phyloP scores from a whole-genome alignment of 30 jellyfish, hydroid and myxozoan genomes.

The Euphysa ruthae region DNA sequence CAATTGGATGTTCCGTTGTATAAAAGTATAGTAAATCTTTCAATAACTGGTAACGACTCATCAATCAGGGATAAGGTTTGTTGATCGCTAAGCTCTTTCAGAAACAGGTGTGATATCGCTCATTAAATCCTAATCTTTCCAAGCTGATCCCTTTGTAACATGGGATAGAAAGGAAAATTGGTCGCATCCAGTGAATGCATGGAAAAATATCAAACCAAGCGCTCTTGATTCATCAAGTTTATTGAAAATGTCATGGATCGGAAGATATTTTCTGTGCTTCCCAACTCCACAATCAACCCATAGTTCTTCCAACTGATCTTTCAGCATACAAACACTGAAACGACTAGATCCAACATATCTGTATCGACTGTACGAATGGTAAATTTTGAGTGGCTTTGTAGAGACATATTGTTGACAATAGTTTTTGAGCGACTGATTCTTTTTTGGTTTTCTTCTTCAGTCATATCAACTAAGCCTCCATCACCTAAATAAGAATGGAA shows the following conservation, averaged over 20 bases:
- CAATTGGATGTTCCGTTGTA: not conserved
- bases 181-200: conserved; percentile 4
- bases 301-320: too few relatives aligned
- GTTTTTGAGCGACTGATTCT: too few relatives aligned
- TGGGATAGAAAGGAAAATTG: not conserved
- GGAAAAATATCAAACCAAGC: not conserved
- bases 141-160: not conserved
- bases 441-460: too few relatives aligned
- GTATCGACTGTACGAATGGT: too few relatives aligned
- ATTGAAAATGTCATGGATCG: not conserved
- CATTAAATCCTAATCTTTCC: not conserved
- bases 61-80: not conserved
- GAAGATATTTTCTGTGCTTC: not conserved
- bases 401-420: too few relatives aligned
- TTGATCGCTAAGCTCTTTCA: not conserved
- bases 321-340: too few relatives aligned
- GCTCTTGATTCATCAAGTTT: not conserved
- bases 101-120: not conserved
- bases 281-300: not conserved
- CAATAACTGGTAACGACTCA: not conserved
- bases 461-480: too few relatives aligned
- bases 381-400: too few relatives aligned
- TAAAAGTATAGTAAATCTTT: not conserved
- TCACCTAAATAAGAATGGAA: too few relatives aligned
- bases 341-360: too few relatives aligned